These are phyloP conservation scores for Plecotus auritus DNA, from an alignment of 2,113 vertebrate genomes.

Conservation along the genomic window DNA sequence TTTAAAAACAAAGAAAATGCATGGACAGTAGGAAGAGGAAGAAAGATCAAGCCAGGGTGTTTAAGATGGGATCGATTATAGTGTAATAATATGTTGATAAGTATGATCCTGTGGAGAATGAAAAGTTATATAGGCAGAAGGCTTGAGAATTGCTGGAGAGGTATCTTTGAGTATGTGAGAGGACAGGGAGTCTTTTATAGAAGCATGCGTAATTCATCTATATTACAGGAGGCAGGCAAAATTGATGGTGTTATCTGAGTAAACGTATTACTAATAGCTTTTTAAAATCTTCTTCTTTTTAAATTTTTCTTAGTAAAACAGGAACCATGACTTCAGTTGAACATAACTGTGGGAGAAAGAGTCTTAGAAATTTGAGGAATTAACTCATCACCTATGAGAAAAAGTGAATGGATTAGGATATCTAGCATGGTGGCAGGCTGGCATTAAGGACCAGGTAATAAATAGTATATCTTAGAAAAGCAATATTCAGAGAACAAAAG, in stretches of 20 bases:
- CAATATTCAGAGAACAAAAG: neutral
- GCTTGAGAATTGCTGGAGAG: neutral
- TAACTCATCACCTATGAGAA: neutral
- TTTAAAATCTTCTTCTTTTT: neutral
- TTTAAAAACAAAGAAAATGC: neutral
- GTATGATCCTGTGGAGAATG: neutral
- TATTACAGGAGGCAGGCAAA: neutral
- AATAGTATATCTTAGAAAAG: neutral
- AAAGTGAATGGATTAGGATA: neutral
- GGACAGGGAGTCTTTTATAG: neutral
- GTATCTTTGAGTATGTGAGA: neutral
- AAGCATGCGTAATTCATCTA: neutral
- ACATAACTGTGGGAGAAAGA: neutral
- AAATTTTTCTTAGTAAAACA: neutral
- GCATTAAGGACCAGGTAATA: neutral
- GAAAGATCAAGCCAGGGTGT: neutral
- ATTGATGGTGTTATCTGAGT: neutral
- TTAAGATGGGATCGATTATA: neutral
- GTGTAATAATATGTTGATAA: neutral
- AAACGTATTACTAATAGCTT: neutral
- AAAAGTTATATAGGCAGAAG: neutral
- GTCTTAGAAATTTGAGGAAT: neutral
- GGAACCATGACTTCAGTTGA: neutral
- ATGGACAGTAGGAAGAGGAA: neutral
- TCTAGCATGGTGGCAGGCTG: neutral